These are phyloP conservation scores for Monarcha castaneiventris DNA, from an alignment of 2,113 vertebrate genomes.

Conservation along the genomic window DNA sequence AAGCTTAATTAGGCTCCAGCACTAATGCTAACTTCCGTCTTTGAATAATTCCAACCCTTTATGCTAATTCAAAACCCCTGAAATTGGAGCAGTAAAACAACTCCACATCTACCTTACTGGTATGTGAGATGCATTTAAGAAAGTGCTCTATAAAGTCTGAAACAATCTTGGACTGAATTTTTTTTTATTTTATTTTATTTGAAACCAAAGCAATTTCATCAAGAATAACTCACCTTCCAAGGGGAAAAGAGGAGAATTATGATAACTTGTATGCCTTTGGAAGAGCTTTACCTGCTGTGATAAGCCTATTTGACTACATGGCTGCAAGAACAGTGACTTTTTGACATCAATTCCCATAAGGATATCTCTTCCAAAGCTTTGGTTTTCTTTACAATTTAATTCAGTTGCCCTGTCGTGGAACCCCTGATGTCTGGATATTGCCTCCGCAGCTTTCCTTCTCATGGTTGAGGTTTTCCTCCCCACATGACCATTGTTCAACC, in stretches of 20 bases:
- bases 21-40: neutral
- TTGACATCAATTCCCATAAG: conserved; percentile 43
- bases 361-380: conserved; percentile 32
- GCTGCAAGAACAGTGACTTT: conserved; percentile 49
- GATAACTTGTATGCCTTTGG: conserved; percentile 19
- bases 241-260: conserved; percentile 43
- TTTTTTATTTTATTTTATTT: neutral
- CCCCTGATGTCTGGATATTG: neutral
- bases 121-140: neutral
- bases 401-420: conserved; percentile 19
- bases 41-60: conserved; percentile 21
- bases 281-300: conserved; percentile 53
- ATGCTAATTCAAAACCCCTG: conserved; percentile 10
- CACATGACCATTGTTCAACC: neutral
- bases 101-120: neutral
- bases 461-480: neutral
- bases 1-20: conserved; percentile 67
- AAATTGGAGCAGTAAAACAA: neutral
- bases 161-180: neutral
- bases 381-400: conserved; percentile 51
- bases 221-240: conserved; percentile 11
- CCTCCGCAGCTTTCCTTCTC: neutral
- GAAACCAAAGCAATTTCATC: neutral
- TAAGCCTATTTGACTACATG: conserved; percentile 58
- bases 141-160: neutral